Base-by-base conservation (phyloP, 2,888 invertebrate genomes). In the Eupithecia abbreviata region DNA sequence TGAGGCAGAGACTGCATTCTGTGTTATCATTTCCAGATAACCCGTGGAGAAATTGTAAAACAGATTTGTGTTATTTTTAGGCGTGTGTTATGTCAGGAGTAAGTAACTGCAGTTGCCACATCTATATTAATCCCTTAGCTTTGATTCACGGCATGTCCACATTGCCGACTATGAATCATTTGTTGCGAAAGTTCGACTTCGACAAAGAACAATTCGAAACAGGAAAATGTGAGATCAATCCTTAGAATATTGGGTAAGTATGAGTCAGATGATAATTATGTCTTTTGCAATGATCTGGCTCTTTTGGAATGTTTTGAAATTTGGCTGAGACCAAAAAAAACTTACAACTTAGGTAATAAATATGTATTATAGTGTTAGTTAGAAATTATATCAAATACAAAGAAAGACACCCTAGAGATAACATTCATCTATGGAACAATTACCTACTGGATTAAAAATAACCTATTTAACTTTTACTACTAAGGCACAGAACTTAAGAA, bases 211-310 rank as follows among this genome's bases (percentile, higher is more conserved):
- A 18, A 47, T 80, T 82, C 83, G 82, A 80, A 90, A 86, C 87
- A 92, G 92, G 93, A 92, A 93, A 93, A 92, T 86, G 82, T 80
- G 85, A 86, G 82, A 85, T 81, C 76, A 81, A 80, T 84, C 82
- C 84, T 82, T 71, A 75, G 84, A 82, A 84, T 84, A 82, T 92
- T 90, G 82, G 82, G 88, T 88, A 89, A 86, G 79, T 82, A 74
- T 90, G 90, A 89, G 77, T 89, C 89, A 90, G 82, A 76, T 77
- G 66, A 78, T 82, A 83, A 81, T 85, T 84, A 80, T 73, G 30
- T 74, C 71, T 80, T 74, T 74, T 78, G 77, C 67, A 73, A 78
- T 73, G 42, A 76, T 51, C 70, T 9, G 66, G 15, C 43, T 68
- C 42, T 42, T 51, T 74, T 74, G 62, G 62, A 62, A 62, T 62